Evolutionary conservation across 2,888 invertebrate species (phyloP).

Genomic region (Cremastinae sp.): DNA sequence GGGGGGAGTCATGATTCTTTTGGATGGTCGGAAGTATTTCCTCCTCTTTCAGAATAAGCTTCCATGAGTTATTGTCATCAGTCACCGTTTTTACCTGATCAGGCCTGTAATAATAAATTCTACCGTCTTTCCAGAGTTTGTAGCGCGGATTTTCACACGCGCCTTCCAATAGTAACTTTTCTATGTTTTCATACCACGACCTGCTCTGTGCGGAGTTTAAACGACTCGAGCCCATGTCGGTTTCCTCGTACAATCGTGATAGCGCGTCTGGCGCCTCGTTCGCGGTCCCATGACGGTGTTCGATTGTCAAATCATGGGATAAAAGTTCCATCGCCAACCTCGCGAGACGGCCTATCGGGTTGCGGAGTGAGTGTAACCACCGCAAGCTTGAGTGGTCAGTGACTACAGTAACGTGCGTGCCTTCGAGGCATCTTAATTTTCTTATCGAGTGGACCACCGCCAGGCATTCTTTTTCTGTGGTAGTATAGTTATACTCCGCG

Average conservation of each 20-base stretch:
- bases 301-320: conserved; percentile 16
- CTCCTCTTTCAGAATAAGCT: not conserved
- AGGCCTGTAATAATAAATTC: conserved; percentile 5
- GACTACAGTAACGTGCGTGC: conserved; percentile 62
- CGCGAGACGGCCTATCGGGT: conserved; percentile 57
- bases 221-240: not conserved
- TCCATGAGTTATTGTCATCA: conserved; percentile 23
- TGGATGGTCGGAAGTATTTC: not conserved
- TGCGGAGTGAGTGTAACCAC: conserved; percentile 63
- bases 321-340: conserved; percentile 24
- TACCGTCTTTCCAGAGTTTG: not conserved
- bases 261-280: conserved; percentile 34
- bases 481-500: conserved; percentile 46
- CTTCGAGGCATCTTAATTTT: conserved; percentile 58
- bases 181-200: conserved; percentile 11
- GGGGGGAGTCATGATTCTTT: not conserved
- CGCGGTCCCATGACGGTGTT: conserved; percentile 13
- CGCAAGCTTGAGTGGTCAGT: conserved; percentile 64
- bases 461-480: conserved; percentile 53
- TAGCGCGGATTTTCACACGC: not conserved
- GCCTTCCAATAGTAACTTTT: not conserved
- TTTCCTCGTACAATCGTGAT: conserved; percentile 18
- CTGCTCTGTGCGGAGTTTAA: not conserved
- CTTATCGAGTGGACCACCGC: conserved; percentile 48
- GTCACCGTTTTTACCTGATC: conserved; percentile 3